Percentiles rank a stretch among this genome's conserved stretches.
Conservation (phyloP, 2,797 vertebrate genomes). For the Rhabdomys pumilio region DNA sequence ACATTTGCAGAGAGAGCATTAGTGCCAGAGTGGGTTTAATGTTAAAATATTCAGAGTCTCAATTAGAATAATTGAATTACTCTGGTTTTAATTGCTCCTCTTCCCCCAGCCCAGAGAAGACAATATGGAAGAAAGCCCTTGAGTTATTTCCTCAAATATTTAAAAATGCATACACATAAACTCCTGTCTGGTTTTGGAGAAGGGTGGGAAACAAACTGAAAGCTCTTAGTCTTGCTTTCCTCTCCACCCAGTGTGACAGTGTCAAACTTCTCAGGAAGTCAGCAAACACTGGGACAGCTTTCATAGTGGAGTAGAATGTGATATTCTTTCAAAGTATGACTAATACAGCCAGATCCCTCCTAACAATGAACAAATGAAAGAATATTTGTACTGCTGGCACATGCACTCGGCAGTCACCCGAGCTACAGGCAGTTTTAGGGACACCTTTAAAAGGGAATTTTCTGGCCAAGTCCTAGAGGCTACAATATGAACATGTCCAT, state of each 20-base stretch:
- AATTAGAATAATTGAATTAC: constrained; percentile 77
- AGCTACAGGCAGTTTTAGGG: background rate
- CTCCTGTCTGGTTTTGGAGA: background rate
- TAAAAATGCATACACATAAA: constrained; percentile 76
- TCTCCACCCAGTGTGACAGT: constrained; percentile 68
- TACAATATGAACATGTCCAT: background rate
- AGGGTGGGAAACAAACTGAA: constrained; percentile 32
- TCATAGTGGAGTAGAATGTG: background rate
- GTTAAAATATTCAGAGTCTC: constrained; percentile 72
- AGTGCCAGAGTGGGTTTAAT: constrained; percentile 59
- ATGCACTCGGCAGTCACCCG: background rate
- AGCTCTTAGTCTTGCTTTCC: constrained; percentile 67
- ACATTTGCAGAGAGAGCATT: constrained; percentile 70
- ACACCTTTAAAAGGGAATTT: constrained; percentile 14
- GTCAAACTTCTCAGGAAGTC: constrained; percentile 67
- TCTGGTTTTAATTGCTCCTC: constrained; percentile 73
- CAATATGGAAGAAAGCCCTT: constrained; percentile 71
- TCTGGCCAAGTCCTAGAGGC: constrained; percentile 28
- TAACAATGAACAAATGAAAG: background rate
- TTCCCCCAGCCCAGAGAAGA: constrained; percentile 16
- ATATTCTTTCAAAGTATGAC: constrained; percentile 67
- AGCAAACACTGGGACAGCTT: constrained; percentile 44
- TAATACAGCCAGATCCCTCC: constrained; percentile 41
- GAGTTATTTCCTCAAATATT: constrained; percentile 70
- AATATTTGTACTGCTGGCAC: background rate